A percentile compares a stretch with the other conserved stretches of the same genome.
Evolutionary conservation across 2,888 invertebrate genomes (phyloP).

Genomic region (Drosophila limbata): DNA sequence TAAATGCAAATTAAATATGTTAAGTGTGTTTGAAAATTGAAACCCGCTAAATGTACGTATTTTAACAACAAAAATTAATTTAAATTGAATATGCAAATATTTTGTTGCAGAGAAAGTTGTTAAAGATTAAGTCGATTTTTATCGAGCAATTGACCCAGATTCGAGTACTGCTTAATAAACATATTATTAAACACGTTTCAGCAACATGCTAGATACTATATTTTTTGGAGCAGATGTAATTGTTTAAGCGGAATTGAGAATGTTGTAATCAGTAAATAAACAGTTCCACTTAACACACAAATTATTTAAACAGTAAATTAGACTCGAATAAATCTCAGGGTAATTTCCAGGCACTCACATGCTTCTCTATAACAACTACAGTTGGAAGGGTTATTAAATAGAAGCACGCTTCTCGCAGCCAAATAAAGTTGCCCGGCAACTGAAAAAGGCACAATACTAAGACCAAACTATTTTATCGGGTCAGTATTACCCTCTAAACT

Average conservation of each 20-base stretch:
- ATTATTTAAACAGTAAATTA: slow-evolving; percentile 25
- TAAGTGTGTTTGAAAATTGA: neutral
- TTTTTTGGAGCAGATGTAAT: neutral
- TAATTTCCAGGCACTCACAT: slow-evolving; percentile 9
- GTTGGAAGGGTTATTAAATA: neutral
- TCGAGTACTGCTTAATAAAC: neutral
- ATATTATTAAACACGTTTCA: slow-evolving; percentile 12
- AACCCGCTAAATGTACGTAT: neutral
- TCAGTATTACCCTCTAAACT: neutral
- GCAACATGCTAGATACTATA: neutral
- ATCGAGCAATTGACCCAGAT: slow-evolving; percentile 17
- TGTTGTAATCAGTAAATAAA: slow-evolving; percentile 19
- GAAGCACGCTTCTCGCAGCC: neutral
- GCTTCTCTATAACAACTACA: neutral
- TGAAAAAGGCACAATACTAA: slow-evolving; percentile 8
- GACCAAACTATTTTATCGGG: slow-evolving; percentile 30
- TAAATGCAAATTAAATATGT: neutral
- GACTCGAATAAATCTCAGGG: neutral
- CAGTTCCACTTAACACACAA: slow-evolving; percentile 12
- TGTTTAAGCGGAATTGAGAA: neutral
- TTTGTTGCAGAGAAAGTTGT: slow-evolving; percentile 43
- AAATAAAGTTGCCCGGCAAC: slow-evolving; percentile 7
- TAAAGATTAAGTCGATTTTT: slow-evolving; percentile 23
- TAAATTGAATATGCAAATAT: slow-evolving; percentile 38
- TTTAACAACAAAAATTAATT: neutral